Evolutionary conservation across 2,113 vertebrate species (phyloP).

Genomic region (Falco punctatus): DNA sequence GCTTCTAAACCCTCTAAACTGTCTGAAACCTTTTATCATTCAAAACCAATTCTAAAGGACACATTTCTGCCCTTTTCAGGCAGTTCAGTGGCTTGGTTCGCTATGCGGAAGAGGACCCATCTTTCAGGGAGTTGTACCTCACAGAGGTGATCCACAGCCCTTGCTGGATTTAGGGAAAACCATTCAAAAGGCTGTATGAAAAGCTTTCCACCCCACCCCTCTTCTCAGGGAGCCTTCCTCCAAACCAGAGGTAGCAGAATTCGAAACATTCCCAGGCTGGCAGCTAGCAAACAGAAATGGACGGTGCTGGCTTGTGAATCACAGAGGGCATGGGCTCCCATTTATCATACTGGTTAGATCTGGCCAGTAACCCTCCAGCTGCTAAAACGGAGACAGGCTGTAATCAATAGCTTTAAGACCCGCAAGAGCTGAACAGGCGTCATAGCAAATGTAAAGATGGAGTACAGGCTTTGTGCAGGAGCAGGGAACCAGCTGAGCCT

Average conservation of each 20-base stretch:
- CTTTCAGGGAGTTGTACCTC: not conserved
- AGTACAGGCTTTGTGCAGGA: not conserved
- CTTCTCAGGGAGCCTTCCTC: not conserved
- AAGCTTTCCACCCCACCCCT: not conserved
- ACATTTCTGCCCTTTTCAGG: not conserved
- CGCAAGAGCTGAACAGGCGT: not conserved
- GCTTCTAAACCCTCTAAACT: not conserved
- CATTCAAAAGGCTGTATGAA: not conserved
- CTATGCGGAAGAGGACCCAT: not conserved
- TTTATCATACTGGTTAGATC: not conserved
- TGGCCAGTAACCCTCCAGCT: not conserved
- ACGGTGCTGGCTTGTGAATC: not conserved
- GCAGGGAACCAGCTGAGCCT: not conserved
- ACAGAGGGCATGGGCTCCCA: not conserved
- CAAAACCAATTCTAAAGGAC: not conserved
- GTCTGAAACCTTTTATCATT: not conserved
- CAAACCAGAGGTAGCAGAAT: not conserved
- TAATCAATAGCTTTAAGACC: not conserved
- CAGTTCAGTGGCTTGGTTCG: not conserved
- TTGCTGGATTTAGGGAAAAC: not conserved
- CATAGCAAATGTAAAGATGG: not conserved
- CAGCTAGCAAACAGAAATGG: not conserved
- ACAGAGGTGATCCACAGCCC: not conserved
- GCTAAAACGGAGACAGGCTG: not conserved
- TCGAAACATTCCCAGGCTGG: not conserved